Evolutionary conservation across 1,140 invertebrate genomes (phyloP), one percentile per base, ranked within the genome.

Genomic region (Ceratosolen fusciceps): DNA sequence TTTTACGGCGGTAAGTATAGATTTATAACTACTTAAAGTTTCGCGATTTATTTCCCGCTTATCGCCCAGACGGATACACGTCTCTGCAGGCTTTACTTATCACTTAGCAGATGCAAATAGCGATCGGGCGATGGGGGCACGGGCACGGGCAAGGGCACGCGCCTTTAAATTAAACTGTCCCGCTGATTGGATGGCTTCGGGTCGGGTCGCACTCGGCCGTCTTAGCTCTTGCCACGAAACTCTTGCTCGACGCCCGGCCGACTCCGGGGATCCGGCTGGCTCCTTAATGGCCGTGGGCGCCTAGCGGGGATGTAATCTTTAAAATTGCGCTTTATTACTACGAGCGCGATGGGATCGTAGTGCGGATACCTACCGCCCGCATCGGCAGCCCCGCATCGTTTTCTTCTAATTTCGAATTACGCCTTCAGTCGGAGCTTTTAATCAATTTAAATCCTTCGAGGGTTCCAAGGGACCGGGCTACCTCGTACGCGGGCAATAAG

Each of bases 21-120:
- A 90, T 90, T 90, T 89, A 90, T 89, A 90, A 90, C 89, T 90
- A 88, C 88, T 90, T 90, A 89, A 90, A 90, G 88, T 90, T 90
- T 88, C 74, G 86, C 88, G 89, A 90, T 90, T 90, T 90, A 90
- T 90, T 89, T 90, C 84, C 85, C 88, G 88, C 88, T 90, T 90
- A 90, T 90, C 89, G 86, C 84, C 84, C 26, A 29, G 43, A 29
- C 29, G 68, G 43, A 79, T 74, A 79, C 65, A 74, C 70, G 49
- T 72, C 65, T 76, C 65, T 76, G 65, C 85, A 81, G 87, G 87
- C 84, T 89, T 90, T 90, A 90, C 88, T 90, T 90, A 89, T 90
- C 88, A 90, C 89, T 90, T 90, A 90, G 87, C 83, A 86, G 86
- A 90, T 90, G 89, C 87, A 90, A 90, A 89, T 89, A 85, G 81